phyloP scores from a whole-genome alignment of 37 sponge, comb jelly and placozoan species.

The Tethya wilhelma region DNA sequence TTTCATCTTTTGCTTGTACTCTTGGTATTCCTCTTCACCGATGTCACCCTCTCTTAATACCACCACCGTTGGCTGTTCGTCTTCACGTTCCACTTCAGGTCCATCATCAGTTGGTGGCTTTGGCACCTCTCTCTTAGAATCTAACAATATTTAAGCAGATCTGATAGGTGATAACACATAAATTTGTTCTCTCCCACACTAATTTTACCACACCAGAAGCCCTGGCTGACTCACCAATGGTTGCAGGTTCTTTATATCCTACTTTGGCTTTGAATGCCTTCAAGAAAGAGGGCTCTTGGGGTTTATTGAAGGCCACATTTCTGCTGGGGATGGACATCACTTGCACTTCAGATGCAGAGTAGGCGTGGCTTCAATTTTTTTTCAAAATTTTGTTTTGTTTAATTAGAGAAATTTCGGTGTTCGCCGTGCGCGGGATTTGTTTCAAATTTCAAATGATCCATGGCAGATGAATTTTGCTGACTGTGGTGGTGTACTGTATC shows the following conservation, averaged over 20 bases:
- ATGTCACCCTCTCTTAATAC: constrained; percentile 55
- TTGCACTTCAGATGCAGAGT: not conserved
- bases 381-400: not conserved
- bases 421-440: not conserved
- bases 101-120: constrained; percentile 12
- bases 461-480: not conserved
- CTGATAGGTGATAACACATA: not conserved
- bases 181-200: too few relatives aligned
- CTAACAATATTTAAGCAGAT: not conserved
- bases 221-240: constrained; percentile 34
- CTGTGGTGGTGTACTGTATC: too few relatives aligned
- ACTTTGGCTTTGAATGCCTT: constrained; percentile 73
- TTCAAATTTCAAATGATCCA: not conserved
- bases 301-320: constrained; percentile 72
- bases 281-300: constrained; percentile 65
- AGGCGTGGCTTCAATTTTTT: not conserved
- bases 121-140: constrained; percentile 44
- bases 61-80: constrained; percentile 75
- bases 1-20: not conserved
- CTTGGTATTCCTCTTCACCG: constrained; percentile 41
- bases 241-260: constrained; percentile 67
- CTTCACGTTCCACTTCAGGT: constrained; percentile 60
- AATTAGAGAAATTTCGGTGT: constrained; percentile 6
- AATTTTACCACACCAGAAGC: not conserved
- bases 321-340: constrained; percentile 45